Conservation (phyloP, 2,113 vertebrate genomes). For the Naja naja region DNA sequence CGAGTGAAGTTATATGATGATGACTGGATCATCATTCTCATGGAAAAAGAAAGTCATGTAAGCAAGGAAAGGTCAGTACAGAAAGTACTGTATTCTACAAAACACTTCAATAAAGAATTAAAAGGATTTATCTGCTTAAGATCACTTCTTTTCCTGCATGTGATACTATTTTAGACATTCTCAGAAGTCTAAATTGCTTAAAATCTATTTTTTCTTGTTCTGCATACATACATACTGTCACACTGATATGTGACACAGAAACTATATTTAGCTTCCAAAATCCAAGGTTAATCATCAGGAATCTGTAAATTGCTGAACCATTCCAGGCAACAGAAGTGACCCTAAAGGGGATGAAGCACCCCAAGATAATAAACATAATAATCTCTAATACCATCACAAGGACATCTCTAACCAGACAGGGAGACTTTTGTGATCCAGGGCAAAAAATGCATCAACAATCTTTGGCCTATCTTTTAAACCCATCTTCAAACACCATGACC, state of each 20-base stretch:
- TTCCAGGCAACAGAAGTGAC: background rate
- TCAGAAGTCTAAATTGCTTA: background rate
- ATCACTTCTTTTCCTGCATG: background rate
- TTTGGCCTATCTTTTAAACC: background rate
- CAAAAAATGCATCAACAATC: background rate
- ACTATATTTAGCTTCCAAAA: background rate
- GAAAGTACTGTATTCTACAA: background rate
- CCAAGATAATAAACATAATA: background rate
- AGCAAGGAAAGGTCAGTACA: background rate
- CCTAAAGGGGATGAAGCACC: background rate
- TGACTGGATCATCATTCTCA: background rate
- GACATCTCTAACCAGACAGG: background rate
- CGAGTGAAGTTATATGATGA: background rate
- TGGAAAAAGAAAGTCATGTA: background rate
- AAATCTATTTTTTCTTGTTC: background rate
- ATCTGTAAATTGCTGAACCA: background rate
- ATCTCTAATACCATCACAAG: background rate
- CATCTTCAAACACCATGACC: background rate
- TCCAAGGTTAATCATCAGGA: background rate
- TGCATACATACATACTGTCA: background rate
- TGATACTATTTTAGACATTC: background rate
- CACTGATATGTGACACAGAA: background rate
- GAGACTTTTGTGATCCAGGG: background rate
- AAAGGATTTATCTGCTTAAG: background rate
- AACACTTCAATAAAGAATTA: background rate